A percentile compares a stretch with the other conserved stretches of the same genome.
Conservation (phyloP, 2,797 vertebrate genomes). For the Leptatherina wallacei region DNA sequence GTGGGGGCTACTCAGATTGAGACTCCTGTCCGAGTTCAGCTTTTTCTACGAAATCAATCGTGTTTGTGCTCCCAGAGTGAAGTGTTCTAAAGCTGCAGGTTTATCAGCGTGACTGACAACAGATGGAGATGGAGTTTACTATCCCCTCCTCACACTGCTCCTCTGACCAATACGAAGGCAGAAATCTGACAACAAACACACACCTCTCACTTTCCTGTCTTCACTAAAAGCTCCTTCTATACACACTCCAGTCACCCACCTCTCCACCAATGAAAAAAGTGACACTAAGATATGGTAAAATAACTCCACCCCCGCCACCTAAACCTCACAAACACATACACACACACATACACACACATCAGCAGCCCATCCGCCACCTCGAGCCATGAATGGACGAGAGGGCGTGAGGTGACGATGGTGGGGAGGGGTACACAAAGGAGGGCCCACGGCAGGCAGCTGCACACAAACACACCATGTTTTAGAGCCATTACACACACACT, state of each 20-base stretch:
- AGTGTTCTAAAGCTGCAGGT: slow-evolving; percentile 83
- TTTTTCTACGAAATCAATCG: slow-evolving; percentile 60
- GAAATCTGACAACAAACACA: slow-evolving; percentile 74
- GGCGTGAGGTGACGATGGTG: slow-evolving; percentile 87
- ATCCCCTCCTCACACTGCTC: slow-evolving; percentile 82
- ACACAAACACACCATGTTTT: slow-evolving; percentile 79
- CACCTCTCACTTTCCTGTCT: slow-evolving; percentile 62
- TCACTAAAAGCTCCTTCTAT: slow-evolving; percentile 31
- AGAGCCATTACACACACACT: slow-evolving; percentile 74
- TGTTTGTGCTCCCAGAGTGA: slow-evolving; percentile 63
- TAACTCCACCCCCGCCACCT: slow-evolving; percentile 61
- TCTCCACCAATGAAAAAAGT: slow-evolving; percentile 47
- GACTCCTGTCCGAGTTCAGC: slow-evolving; percentile 41
- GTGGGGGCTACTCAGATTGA: neutral
- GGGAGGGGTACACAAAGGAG: slow-evolving; percentile 84
- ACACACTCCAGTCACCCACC: slow-evolving; percentile 66
- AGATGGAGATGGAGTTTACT: slow-evolving; percentile 88
- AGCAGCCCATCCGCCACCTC: slow-evolving; percentile 69
- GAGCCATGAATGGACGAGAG: slow-evolving; percentile 90
- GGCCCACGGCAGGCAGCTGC: slow-evolving; percentile 90
- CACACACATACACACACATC: slow-evolving; percentile 83
- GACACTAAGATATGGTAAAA: slow-evolving; percentile 45
- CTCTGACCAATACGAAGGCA: slow-evolving; percentile 82
- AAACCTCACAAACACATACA: slow-evolving; percentile 74
- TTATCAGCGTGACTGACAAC: slow-evolving; percentile 88